Evolutionary conservation across 2,113 vertebrate species (phyloP).

Genomic region (Chrysochloris asiatica): DNA sequence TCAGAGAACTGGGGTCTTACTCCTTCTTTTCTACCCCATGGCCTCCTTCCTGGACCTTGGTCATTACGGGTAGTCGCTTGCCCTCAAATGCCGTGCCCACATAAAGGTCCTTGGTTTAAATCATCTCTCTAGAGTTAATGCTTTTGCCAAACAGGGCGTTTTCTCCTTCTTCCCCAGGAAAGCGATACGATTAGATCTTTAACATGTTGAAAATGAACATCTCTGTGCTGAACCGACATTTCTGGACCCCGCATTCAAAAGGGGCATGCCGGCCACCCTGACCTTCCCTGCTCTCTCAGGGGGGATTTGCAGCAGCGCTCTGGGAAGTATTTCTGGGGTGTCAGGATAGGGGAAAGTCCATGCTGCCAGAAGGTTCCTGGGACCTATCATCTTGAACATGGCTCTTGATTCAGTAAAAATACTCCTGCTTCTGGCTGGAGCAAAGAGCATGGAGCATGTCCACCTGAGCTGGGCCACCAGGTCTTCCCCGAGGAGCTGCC

Average conservation of each 20-base stretch:
- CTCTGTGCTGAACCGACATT: not conserved
- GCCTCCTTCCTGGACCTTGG: not conserved
- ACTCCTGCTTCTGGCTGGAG: fast-evolving
- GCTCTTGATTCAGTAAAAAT: fast-evolving
- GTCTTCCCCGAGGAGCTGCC: not conserved
- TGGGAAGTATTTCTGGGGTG: not conserved
- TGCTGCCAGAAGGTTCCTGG: fast-evolving
- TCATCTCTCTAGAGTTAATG: not conserved
- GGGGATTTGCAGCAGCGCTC: not conserved
- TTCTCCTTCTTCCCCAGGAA: not conserved
- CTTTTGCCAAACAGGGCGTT: fast-evolving
- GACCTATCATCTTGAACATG: fast-evolving
- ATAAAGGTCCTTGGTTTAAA: fast-evolving
- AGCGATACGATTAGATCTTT: fast-evolving
- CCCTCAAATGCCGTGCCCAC: fast-evolving
- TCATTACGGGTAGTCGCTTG: fast-evolving
- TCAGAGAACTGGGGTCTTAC: not conserved
- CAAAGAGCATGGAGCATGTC: fast-evolving
- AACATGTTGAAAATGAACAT: fast-evolving
- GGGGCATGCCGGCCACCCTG: fast-evolving
- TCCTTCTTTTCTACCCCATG: fast-evolving
- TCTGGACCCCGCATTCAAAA: not conserved
- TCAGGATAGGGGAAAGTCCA: not conserved
- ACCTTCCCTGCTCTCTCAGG: not conserved
- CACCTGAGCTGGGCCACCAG: not conserved